These are phyloP conservation scores for Perca flavescens DNA, from an alignment of 2,113 vertebrate genomes.

Conservation along the genomic window DNA sequence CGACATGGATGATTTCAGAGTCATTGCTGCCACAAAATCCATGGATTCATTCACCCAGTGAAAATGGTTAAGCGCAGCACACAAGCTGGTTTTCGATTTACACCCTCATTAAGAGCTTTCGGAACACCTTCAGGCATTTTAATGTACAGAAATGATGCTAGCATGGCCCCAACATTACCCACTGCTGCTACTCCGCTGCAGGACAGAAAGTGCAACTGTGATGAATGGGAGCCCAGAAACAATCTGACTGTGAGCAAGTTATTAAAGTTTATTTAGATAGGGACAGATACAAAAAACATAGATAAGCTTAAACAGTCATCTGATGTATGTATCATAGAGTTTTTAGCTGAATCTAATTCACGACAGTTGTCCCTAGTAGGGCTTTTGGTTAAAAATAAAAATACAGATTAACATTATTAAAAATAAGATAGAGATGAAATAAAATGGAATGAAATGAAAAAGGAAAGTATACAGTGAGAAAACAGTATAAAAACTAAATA, in stretches of 20 bases:
- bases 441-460: too few relatives aligned
- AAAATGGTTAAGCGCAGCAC: not conserved
- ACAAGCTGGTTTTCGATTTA: not conserved
- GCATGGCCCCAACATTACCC: not conserved
- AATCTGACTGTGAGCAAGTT: not conserved
- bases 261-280: too few relatives aligned
- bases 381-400: too few relatives aligned
- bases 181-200: not conserved
- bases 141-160: not conserved
- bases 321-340: too few relatives aligned
- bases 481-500: too few relatives aligned
- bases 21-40: not conserved
- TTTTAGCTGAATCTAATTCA: too few relatives aligned
- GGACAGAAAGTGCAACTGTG: not conserved
- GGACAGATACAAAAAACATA: too few relatives aligned
- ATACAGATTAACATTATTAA: too few relatives aligned
- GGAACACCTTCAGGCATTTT: not conserved
- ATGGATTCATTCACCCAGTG: not conserved
- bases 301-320: too few relatives aligned
- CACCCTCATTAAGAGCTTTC: not conserved
- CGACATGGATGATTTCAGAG: not conserved
- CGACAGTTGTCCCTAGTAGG: too few relatives aligned
- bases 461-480: too few relatives aligned
- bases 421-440: too few relatives aligned
- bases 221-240: not conserved